Conservation (phyloP, 2,797 vertebrate genomes). For the Leptodactylus fallax region DNA sequence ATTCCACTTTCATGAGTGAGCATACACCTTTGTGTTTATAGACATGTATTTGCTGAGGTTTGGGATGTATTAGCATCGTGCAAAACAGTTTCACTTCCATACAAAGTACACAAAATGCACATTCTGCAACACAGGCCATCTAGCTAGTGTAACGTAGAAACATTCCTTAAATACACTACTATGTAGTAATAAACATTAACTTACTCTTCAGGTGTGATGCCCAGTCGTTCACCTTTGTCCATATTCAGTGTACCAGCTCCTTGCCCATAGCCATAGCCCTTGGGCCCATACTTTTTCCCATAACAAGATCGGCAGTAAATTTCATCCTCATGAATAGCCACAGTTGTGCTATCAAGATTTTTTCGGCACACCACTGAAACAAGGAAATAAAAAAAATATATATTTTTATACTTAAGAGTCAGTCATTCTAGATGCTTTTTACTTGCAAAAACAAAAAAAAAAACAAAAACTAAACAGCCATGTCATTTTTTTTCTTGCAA, state of each 20-base stretch:
- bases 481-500: no score
- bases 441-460: not conserved
- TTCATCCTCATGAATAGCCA: constrained; percentile 90
- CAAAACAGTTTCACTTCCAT: not conserved
- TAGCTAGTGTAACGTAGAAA: no score
- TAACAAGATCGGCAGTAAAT: constrained; percentile 97
- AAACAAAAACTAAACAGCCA: no score
- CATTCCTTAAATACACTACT: no score
- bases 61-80: no score
- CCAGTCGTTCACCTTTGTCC: constrained; percentile 92
- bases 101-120: not conserved
- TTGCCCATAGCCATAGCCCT: constrained; percentile 94
- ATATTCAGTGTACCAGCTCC: constrained; percentile 93
- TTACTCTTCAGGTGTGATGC: constrained; percentile 92
- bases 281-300: constrained; percentile 94
- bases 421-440: not conserved
- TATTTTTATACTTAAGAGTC: not conserved
- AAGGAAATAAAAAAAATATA: not conserved
- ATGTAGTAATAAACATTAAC: constrained; percentile 54
- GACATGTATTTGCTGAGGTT: no score
- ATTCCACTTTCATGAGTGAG: not conserved
- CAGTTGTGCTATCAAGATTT: constrained; percentile 92
- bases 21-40: no score
- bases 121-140: no score
- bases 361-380: constrained; percentile 91